Evolutionary conservation across 2,888 invertebrate species (phyloP).

Genomic region (Drosophila stalkeri): DNA sequence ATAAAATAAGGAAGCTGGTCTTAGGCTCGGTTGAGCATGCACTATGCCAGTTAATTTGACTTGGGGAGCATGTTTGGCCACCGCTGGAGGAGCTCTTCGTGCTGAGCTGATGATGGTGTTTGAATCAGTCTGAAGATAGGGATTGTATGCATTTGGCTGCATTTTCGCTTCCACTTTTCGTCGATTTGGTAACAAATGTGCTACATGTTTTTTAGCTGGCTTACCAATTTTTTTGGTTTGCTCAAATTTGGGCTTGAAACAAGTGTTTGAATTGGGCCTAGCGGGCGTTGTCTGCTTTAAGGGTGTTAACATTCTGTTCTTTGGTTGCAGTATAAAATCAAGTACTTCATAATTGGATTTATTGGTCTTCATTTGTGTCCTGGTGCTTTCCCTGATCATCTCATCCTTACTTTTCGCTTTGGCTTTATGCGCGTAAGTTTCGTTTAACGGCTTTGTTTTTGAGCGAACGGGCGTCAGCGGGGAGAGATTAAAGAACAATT

Average conservation of each 20-base stretch:
- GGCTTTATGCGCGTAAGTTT: neutral
- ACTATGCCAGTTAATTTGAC: neutral
- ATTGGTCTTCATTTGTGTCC: constrained; percentile 4
- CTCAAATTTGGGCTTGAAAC: neutral
- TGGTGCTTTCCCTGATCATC: constrained; percentile 8
- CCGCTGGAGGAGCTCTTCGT: neutral
- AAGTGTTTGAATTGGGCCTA: neutral
- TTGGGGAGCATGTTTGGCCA: neutral
- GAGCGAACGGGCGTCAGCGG: neutral
- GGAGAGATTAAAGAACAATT: constrained; percentile 11
- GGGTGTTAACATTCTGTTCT: neutral
- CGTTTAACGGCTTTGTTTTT: neutral
- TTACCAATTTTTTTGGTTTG: too few species aligned
- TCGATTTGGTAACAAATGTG: neutral
- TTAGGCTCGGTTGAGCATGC: neutral
- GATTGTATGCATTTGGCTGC: neutral
- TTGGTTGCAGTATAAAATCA: constrained; percentile 10
- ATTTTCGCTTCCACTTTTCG: neutral
- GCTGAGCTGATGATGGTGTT: neutral
- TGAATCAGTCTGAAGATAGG: neutral
- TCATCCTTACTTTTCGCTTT: constrained; percentile 1
- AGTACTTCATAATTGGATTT: constrained; percentile 14
- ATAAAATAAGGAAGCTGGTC: neutral
- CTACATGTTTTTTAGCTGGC: neutral
- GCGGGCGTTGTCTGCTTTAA: neutral